Base-by-base conservation (phyloP, 2,797 vertebrate genomes). In the Emys orbicularis region DNA sequence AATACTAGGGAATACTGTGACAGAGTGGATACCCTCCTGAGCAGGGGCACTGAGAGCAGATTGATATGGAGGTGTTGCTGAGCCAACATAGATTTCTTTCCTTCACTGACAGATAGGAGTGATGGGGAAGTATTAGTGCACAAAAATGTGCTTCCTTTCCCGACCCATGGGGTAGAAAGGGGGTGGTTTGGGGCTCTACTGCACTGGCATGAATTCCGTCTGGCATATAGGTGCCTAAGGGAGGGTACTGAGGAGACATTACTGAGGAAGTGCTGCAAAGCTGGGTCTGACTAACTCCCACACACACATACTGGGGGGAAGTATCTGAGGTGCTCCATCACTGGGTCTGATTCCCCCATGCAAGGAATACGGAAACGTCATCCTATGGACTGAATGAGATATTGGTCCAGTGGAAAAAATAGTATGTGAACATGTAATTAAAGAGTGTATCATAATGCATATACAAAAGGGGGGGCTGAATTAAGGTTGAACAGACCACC, bases 1-100 rank as follows among this genome's bases (percentile, higher is more conserved):
- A 59, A 31, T 13, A 59, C 29, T 59, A 59, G 5, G 29, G 57
- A 59, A 59, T 54, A 0, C n/a, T 76, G 1, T 31, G 1, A 2
- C 31, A 2, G 25, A 31, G 52, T 0, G 1, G 37, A 0, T n/a
- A 10, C 2, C 54, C 57, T n/a, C 13, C 37, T 72, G 27, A 41
- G 3, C 1, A 34, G 37, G 23, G 34, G 59, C 19, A 8, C 27
- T 57, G 44, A 13, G 23, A 85, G 4, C 12, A 50, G 57, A 1
- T 5, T 85, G 83, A 54, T 6, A 44, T 25, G 72, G 72, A 11
- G 23, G 72, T 44, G 5, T 41, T 41, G 37, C 72, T 74, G 72
- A 74, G 19, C 11, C 72, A 44, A 25, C 21, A 23, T 74, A 74
- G 72, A 44, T 74, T 44, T 74, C 65, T 72, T n/a, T 72, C 65